Percentiles rank a stretch among this genome's conserved stretches.
Conservation (phyloP, 2,888 invertebrate species). For the Camptogramma bilineatum region DNA sequence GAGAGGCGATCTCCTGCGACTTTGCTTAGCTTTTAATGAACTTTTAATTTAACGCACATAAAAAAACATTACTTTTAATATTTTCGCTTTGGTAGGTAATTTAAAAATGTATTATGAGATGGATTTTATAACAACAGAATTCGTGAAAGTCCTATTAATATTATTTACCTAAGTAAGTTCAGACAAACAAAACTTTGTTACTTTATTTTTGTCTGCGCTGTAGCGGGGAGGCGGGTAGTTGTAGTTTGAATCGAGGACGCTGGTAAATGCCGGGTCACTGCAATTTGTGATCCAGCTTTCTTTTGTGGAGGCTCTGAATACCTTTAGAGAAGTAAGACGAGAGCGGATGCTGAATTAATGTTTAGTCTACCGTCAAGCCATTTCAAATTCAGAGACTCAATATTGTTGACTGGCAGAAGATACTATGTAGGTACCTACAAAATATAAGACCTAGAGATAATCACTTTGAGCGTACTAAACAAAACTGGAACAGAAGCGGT, state of each 20-base stretch:
- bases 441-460: background rate
- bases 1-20: background rate
- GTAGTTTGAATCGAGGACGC: conserved; percentile 19
- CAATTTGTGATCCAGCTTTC: conserved; percentile 23
- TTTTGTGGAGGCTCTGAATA: conserved; percentile 20
- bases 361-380: conserved; percentile 1
- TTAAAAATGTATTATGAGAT: background rate
- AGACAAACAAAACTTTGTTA: background rate
- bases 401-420: background rate
- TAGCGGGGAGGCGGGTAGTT: background rate
- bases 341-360: conserved; percentile 8
- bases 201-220: background rate
- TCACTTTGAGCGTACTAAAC: background rate
- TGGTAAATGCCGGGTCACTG: conserved; percentile 16
- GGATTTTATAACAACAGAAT: background rate
- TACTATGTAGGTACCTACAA: background rate
- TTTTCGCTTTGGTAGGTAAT: no score
- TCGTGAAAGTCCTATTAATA: background rate
- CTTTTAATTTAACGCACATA: no score
- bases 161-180: background rate
- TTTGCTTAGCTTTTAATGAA: background rate
- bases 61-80: no score
- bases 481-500: background rate
- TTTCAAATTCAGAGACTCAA: conserved; percentile 2
- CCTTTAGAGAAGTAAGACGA: background rate